phyloP scores from a whole-genome alignment of 2,113 vertebrate genomes.

The Ailurus styani region DNA sequence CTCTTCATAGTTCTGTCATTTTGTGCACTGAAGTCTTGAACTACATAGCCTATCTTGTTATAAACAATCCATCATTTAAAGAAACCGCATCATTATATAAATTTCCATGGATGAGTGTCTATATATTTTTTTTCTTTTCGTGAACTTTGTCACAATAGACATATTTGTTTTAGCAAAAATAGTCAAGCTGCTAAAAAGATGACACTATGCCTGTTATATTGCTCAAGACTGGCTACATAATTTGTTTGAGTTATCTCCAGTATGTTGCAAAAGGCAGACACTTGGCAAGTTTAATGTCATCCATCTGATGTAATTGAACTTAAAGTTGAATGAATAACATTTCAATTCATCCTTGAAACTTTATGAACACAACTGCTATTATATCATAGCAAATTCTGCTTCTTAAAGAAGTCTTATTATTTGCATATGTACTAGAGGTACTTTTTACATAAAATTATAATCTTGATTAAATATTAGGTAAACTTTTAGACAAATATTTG shows the following conservation, averaged over 20 bases:
- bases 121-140: background rate
- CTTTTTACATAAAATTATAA: background rate
- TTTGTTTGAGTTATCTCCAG: conserved; percentile 27
- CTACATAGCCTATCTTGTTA: background rate
- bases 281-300: background rate
- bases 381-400: background rate
- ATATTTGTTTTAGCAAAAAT: conserved; percentile 46
- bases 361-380: background rate
- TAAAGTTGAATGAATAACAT: background rate
- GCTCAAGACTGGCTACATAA: background rate
- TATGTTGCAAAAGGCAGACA: background rate
- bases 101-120: background rate
- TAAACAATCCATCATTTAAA: background rate
- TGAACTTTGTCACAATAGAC: conserved; percentile 22
- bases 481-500: background rate
- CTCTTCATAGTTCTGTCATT: background rate
- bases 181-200: background rate
- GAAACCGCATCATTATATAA: background rate
- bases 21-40: background rate
- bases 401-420: background rate
- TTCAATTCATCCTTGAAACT: conserved; percentile 37
- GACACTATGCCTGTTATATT: background rate
- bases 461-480: background rate
- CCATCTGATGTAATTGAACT: conserved; percentile 21
- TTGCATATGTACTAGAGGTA: background rate